These are phyloP conservation scores for Oconnorella tubifera DNA, from an alignment of 2,888 invertebrate genomes.

Conservation along the genomic window DNA sequence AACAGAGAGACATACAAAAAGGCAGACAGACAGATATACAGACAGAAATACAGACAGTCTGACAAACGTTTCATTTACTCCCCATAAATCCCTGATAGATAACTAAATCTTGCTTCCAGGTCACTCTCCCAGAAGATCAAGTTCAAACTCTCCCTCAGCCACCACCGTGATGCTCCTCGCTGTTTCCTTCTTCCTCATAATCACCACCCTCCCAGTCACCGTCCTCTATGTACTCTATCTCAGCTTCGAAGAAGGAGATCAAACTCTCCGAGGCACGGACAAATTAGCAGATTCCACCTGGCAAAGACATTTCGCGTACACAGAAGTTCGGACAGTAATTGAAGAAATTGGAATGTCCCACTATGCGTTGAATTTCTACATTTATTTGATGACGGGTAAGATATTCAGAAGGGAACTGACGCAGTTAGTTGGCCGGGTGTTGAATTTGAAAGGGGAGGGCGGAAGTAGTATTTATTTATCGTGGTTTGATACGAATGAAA, in stretches of 20 bases:
- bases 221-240: constrained; percentile 42
- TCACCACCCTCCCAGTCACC: constrained; percentile 48
- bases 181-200: constrained; percentile 48
- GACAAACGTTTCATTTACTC: too few relatives aligned
- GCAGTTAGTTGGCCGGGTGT: background rate
- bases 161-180: constrained; percentile 52
- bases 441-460: background rate
- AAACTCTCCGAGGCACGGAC: constrained; percentile 37
- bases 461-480: background rate
- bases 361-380: constrained; percentile 51
- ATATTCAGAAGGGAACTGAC: constrained; percentile 46
- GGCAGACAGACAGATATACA: too few relatives aligned
- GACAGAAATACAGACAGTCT: too few relatives aligned
- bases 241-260: constrained; percentile 36
- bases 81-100: too few relatives aligned
- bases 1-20: too few relatives aligned
- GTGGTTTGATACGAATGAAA: constrained; percentile 1
- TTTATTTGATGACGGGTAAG: constrained; percentile 52
- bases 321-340: constrained; percentile 41
- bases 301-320: constrained; percentile 43
- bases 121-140: too few relatives aligned
- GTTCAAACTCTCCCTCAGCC: constrained; percentile 38
- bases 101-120: too few relatives aligned
- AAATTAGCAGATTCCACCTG: constrained; percentile 42
- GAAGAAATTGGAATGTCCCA: constrained; percentile 44